Conservation (phyloP, 2,888 invertebrate genomes). For the Palloptera scutellata region DNA sequence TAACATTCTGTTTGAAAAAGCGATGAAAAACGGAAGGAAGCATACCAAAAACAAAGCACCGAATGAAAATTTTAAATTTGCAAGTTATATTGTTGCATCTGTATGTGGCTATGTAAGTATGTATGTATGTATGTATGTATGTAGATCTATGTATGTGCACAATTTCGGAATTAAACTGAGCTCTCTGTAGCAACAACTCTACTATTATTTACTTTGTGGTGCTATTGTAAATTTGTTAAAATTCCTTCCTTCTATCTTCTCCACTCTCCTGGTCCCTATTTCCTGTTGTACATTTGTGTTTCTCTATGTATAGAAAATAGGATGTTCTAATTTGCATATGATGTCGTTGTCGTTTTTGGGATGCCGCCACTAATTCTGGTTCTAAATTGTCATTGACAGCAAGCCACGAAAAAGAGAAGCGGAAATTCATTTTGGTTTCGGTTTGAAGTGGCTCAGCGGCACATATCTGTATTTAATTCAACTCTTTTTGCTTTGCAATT, state of each 20-base stretch:
- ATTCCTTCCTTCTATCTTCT: neutral
- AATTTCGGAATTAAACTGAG: too few species aligned
- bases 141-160: neutral
- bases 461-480: too few species aligned
- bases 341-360: neutral
- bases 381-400: constrained; percentile 2
- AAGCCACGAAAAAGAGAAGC: neutral
- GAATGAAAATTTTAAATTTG: constrained; percentile 1
- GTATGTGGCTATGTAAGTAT: neutral
- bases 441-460: too few species aligned
- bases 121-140: too few species aligned
- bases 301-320: neutral
- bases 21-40: neutral
- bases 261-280: neutral
- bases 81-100: neutral
- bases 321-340: neutral
- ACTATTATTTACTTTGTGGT: neutral
- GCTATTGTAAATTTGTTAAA: neutral
- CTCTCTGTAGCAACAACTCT: neutral
- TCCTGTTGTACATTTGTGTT: neutral
- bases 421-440: too few species aligned
- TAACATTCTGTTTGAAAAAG: neutral
- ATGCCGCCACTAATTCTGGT: neutral
- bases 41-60: neutral
- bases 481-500: neutral